Base-by-base conservation (phyloP, 2,888 invertebrate species). In the Microctonus hyperodae region DNA sequence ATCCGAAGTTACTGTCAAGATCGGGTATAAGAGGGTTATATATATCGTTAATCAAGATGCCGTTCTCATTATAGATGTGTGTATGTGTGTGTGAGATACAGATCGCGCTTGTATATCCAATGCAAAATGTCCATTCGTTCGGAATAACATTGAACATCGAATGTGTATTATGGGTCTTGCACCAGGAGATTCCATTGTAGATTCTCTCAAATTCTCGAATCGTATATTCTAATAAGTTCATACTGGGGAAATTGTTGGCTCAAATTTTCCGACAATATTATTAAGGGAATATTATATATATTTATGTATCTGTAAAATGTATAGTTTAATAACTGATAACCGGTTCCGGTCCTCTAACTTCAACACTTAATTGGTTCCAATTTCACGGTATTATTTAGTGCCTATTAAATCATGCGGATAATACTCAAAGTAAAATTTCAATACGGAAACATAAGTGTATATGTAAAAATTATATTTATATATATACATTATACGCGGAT, bases 11-110 rank as follows among this genome's bases (percentile, higher is more conserved):
- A 4, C 51, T 25, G 51, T 51, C 25, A 9, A n/a, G 44, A 44
- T 22, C 22, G 51, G 51, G 25, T 51, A 16, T 16, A 4, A n/a
- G 5, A 37, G 25, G 31, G 9, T 44, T 28, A 31, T 58, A 64
- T 64, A 64, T 57, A 64, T 55, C 58, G 64, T 64, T 64, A 64
- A 58, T 64, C 64, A 57, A 50, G 37, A 58, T 58, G 57, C 57
- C 58, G 20, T 25, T 64, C 48, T 23, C 28, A 3, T 13, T 16
- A 20, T 55, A n/a, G n/a, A n/a, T 56, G 33, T 56, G 9, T 44
- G 44, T 44, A 44, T 44, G n/a, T 23, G 9, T 23, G 37, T 23
- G 13, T 23, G 58, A 58, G 64, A 51, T 64, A 62, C 55, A 37
- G 37, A 62, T 62, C 62, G 40, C 35, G 37, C 33, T 37, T 48